A percentile compares a stretch with the other conserved stretches of the same genome.
phyloP scores from a whole-genome alignment of 1,140 invertebrate species.

The Pogonognathellus flavescens region DNA sequence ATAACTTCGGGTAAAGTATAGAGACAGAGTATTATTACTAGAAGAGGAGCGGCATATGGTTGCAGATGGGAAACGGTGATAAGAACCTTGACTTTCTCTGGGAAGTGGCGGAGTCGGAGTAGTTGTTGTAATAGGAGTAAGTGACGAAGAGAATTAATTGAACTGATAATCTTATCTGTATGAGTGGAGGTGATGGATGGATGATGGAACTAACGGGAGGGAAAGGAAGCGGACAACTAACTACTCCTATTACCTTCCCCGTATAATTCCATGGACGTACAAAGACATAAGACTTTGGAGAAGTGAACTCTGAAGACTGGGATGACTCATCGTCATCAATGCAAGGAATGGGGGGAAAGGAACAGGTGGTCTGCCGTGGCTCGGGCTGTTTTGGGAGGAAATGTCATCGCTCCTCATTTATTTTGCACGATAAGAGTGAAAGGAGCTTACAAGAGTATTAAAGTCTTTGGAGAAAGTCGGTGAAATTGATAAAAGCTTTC shows the following conservation, averaged over 20 bases:
- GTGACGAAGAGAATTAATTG: conserved; percentile 26
- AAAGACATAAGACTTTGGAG: no score
- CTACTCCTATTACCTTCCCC: no score
- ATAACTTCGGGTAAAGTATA: no score
- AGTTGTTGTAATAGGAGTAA: neutral
- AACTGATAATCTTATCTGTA: conserved; percentile 11
- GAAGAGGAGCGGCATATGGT: no score
- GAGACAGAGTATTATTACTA: no score
- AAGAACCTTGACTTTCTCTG: neutral
- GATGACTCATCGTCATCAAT: neutral
- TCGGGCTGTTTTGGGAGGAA: conserved; percentile 51
- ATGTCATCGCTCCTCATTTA: conserved; percentile 66
- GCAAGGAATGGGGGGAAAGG: conserved; percentile 31
- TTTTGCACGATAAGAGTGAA: conserved; percentile 67
- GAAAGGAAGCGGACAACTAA: no score
- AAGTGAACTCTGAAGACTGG: neutral
- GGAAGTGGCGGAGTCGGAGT: neutral
- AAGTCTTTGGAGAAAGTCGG: conserved; percentile 65
- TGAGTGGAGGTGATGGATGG: neutral
- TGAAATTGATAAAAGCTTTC: conserved; percentile 66
- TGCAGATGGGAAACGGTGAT: no score
- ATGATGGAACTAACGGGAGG: neutral
- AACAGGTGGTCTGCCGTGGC: conserved; percentile 64
- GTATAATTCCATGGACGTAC: no score
- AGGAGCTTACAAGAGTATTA: conserved; percentile 66